Conservation (phyloP, 1,140 invertebrate genomes). For the Trichonephila clavipes region DNA sequence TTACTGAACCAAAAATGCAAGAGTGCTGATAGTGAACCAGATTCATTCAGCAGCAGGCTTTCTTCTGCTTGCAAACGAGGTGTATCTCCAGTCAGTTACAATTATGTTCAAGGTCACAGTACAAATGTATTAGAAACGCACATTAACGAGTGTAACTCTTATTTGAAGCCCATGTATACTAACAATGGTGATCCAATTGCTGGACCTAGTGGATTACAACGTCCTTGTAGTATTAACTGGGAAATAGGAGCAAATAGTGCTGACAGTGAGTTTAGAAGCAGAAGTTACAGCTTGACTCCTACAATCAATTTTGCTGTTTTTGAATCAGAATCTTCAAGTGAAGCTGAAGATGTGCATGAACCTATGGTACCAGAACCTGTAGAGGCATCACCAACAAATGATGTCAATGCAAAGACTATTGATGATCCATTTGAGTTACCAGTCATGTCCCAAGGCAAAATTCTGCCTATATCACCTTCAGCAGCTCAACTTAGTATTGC, state of each 20-base stretch:
- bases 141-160: constrained; percentile 20
- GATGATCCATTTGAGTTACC: constrained; percentile 60
- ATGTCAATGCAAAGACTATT: constrained; percentile 36
- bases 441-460: constrained; percentile 43
- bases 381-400: constrained; percentile 10
- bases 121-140: constrained; percentile 33
- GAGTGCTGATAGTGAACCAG: constrained; percentile 65
- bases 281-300: constrained; percentile 70
- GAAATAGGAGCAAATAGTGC: constrained; percentile 52
- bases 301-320: constrained; percentile 74
- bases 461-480: constrained; percentile 72
- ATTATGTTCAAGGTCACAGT: constrained; percentile 55
- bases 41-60: not conserved
- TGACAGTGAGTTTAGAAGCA: constrained; percentile 51
- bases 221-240: constrained; percentile 66
- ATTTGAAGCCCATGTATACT: constrained; percentile 40
- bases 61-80: not conserved
- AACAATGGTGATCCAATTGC: constrained; percentile 68
- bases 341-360: constrained; percentile 63
- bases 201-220: constrained; percentile 54
- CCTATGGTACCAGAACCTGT: constrained; percentile 31
- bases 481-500: constrained; percentile 77
- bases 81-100: constrained; percentile 46
- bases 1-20: constrained; percentile 69
- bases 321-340: constrained; percentile 70